These are phyloP conservation scores for Drosophila sechellia DNA, from an alignment of 1,140 invertebrate genomes.

Conservation along the genomic window DNA sequence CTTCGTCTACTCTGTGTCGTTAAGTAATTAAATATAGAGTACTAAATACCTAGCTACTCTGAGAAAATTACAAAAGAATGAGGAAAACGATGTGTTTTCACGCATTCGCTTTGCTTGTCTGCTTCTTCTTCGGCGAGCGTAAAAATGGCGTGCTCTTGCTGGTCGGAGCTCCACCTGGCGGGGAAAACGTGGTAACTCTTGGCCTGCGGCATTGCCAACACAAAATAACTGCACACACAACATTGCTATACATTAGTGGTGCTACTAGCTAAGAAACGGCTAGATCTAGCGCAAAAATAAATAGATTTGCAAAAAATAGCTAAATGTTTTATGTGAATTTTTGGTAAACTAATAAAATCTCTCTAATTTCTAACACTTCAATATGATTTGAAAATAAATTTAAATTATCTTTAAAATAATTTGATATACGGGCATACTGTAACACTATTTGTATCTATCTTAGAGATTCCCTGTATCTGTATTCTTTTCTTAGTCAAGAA, in stretches of 20 bases:
- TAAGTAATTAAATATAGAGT: neutral
- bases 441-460: too few relatives aligned
- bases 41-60: neutral
- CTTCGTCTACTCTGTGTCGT: too few relatives aligned
- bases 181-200: too few relatives aligned
- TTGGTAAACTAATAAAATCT: neutral
- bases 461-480: too few relatives aligned
- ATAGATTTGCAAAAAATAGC: neutral
- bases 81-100: slow-evolving; percentile 38
- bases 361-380: too few relatives aligned
- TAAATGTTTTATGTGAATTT: neutral
- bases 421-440: too few relatives aligned
- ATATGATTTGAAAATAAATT: too few relatives aligned
- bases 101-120: slow-evolving; percentile 29
- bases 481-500: too few relatives aligned
- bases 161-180: slow-evolving; percentile 6
- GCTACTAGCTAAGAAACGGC: slow-evolving; percentile 4
- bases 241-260: slow-evolving; percentile 13
- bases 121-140: slow-evolving; percentile 8
- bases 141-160: slow-evolving; percentile 36
- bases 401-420: too few relatives aligned
- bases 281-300: neutral
- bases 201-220: slow-evolving; percentile 8
- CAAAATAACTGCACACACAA: slow-evolving; percentile 2
- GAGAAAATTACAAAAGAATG: neutral